Evolutionary conservation across 1,140 invertebrate species (phyloP).

Genomic region (Danaus plexippus): DNA sequence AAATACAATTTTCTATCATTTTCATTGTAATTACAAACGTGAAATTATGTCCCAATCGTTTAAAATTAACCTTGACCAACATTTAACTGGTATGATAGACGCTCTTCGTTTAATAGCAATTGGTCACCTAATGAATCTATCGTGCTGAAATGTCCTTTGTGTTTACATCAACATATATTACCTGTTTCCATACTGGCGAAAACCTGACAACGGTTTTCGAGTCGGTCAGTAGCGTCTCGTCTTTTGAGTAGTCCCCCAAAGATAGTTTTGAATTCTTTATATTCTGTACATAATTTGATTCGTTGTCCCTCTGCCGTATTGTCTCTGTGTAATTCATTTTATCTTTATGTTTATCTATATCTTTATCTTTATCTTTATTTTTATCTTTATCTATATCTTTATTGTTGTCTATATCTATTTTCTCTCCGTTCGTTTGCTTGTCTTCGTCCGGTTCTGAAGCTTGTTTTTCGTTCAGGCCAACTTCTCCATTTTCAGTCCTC

Average conservation of each 20-base stretch:
- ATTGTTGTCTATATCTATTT: conserved; percentile 12
- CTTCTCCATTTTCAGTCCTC: conserved; percentile 20
- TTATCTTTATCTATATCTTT: conserved; percentile 10
- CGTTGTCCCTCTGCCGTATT: conserved; percentile 28
- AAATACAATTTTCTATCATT: too few relatives aligned
- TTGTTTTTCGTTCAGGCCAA: conserved; percentile 8
- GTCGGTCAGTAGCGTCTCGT: conserved; percentile 37
- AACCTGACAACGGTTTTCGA: conserved; percentile 51
- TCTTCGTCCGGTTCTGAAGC: conserved; percentile 18
- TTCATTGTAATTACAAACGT: too few relatives aligned
- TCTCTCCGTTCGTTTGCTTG: conserved; percentile 21
- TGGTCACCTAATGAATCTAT: too few relatives aligned
- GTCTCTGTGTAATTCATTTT: conserved; percentile 23
- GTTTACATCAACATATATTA: conserved; percentile 17
- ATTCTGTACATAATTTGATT: conserved; percentile 46
- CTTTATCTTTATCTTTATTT: too few relatives aligned
- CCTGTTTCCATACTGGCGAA: conserved; percentile 62
- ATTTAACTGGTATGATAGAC: too few relatives aligned
- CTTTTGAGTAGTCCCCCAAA: conserved; percentile 29
- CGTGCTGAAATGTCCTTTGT: too few relatives aligned
- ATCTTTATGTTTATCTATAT: conserved; percentile 17
- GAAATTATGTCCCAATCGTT: too few relatives aligned
- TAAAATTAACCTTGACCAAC: too few relatives aligned
- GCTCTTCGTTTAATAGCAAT: too few relatives aligned
- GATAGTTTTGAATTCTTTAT: conserved; percentile 43